Evolutionary conservation across 2,113 vertebrate genomes (phyloP).

Genomic region (Ornithorhynchus anatinus): DNA sequence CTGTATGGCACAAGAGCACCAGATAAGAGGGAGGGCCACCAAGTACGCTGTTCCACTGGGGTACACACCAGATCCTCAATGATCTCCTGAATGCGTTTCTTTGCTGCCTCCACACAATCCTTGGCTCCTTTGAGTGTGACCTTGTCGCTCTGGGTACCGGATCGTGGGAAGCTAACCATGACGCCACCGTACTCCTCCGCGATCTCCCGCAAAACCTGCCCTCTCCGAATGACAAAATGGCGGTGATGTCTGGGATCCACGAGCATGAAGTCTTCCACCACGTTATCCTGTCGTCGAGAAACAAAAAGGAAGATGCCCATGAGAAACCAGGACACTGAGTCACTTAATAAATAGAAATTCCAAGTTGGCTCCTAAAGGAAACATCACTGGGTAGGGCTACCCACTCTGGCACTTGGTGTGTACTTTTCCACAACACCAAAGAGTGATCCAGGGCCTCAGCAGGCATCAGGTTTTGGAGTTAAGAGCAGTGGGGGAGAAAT

Average conservation of each 20-base stretch:
- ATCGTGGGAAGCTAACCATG: constrained; percentile 97
- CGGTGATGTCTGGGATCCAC: constrained; percentile 95
- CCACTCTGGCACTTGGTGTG: too few species aligned
- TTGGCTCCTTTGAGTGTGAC: constrained; percentile 97
- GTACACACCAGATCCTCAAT: constrained; percentile 88
- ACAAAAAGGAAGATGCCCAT: too few species aligned
- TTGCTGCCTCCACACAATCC: constrained; percentile 96
- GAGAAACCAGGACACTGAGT: accelerated
- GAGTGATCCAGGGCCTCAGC: too few species aligned
- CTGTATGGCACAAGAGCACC: not conserved
- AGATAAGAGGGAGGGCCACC: not conserved
- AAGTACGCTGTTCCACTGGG: too few species aligned
- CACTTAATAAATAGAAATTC: too few species aligned
- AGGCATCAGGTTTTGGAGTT: too few species aligned
- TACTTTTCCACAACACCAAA: too few species aligned
- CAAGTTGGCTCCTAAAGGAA: not conserved
- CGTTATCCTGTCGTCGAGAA: constrained; percentile 80
- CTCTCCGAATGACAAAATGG: constrained; percentile 92
- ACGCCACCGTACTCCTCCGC: constrained; percentile 96
- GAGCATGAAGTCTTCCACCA: constrained; percentile 90
- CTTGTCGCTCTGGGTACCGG: constrained; percentile 87
- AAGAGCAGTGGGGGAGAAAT: too few species aligned
- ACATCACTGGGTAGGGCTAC: too few species aligned
- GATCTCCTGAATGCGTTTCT: constrained; percentile 95
- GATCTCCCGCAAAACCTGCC: constrained; percentile 92